Percentiles rank a stretch among this genome's conserved stretches.
Evolutionary conservation across 2,113 vertebrate genomes (phyloP).

Genomic region (Phylloscopus whistleri): DNA sequence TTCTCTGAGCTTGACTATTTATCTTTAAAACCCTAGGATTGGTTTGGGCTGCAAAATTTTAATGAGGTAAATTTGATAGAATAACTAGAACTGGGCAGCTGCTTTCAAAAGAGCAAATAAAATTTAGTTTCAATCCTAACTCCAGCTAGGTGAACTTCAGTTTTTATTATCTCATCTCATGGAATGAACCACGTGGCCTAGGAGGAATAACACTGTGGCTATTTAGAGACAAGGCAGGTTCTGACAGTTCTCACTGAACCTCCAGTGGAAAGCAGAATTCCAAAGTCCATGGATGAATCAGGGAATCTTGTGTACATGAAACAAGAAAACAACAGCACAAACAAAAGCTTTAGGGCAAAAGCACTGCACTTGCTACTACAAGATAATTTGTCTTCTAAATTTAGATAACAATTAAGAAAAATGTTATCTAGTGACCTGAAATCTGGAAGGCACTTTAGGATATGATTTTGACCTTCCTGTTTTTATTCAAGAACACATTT

Average conservation of each 20-base stretch:
- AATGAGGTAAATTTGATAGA: not conserved
- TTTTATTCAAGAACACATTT: not conserved
- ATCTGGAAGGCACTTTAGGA: not conserved
- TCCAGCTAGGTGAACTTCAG: not conserved
- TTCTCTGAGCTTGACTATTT: not conserved
- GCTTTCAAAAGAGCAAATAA: not conserved
- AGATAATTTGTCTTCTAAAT: not conserved
- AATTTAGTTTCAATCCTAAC: not conserved
- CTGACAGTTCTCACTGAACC: not conserved
- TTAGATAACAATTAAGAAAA: slow-evolving; percentile 22
- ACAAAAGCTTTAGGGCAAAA: not conserved
- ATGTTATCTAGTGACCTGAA: not conserved
- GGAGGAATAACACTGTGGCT: not conserved
- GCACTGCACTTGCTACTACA: not conserved
- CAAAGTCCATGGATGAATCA: not conserved
- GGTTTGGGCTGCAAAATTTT: not conserved
- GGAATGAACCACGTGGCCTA: not conserved
- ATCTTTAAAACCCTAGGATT: not conserved
- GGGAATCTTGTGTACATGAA: fast-evolving
- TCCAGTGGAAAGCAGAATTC: not conserved
- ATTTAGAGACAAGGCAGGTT: not conserved
- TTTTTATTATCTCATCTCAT: not conserved
- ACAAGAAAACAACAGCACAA: not conserved
- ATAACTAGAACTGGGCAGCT: not conserved
- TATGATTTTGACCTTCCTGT: not conserved